Base-by-base conservation (phyloP, 1,140 invertebrate genomes). In the Trichonephila inaurata region DNA sequence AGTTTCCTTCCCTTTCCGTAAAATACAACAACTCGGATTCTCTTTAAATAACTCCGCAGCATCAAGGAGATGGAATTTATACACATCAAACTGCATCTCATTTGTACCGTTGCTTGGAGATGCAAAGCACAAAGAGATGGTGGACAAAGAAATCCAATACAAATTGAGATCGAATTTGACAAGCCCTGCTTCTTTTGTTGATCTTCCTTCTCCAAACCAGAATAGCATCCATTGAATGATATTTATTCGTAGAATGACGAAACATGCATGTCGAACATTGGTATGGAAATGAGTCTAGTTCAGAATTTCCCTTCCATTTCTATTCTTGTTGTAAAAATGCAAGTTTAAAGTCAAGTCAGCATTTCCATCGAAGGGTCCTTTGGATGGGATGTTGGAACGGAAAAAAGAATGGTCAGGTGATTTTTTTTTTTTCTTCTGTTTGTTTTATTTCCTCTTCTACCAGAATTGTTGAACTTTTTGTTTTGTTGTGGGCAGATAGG, bases 341-440 rank as follows among this genome's bases (percentile, higher is more conserved):
- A 85, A 60, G 66, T 90, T 62, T 91, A 83, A 83, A 91, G 90
- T 91, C 77, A 83, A 91, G 90, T 91, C 90, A 91, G 90, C 90
- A 16, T 33, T 77, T 77, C 72, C 72, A 18, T 64, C 62, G 28
- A 77, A 16, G 21, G 2, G 40, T 82, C 82, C 33, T 33, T 28
- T 44, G 82, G 14, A 86, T 86, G 44, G 82, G 14, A 86, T 86
- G 44, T 86, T 86, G 66, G 66, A 40, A 28, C 14, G 28, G 18
- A 33, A 77, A 77, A n/a, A 77, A 77, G 72, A 77, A 77, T 77
- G 72, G 33, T 28, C 72, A 77, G 72, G 72, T 77, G 72, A 19
- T 87, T 28, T 28, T 82, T 44, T 40, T 44, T 40, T 28, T 44
- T 82, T 44, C 77, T 3, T 2, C 8, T 8, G 21, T 12, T 69